A percentile compares a stretch with the other conserved stretches of the same genome.
phyloP scores from a whole-genome alignment of 2,113 vertebrate species.

The Hemiprocne comata region DNA sequence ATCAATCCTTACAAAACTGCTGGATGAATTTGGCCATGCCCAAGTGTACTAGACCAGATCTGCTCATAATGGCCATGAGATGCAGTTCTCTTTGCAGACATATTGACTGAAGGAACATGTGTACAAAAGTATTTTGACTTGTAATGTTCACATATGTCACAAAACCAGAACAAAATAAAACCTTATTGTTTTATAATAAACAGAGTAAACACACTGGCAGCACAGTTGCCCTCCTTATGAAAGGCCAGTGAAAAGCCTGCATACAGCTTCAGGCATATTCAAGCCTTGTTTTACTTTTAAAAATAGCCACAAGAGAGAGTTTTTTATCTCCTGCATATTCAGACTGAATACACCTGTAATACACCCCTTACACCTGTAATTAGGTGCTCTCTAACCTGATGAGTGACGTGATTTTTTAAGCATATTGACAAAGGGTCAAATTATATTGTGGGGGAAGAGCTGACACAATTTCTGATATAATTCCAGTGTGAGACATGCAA shows the following conservation, averaged over 20 bases:
- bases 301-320: not conserved
- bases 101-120: not conserved
- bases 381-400: not conserved
- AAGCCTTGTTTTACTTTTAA: not conserved
- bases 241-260: not conserved
- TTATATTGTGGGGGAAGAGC: not conserved
- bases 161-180: not conserved
- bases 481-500: not conserved
- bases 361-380: not conserved
- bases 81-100: fast-evolving
- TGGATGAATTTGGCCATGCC: not conserved
- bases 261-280: not conserved
- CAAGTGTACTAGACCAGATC: not conserved
- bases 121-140: not conserved
- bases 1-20: not conserved
- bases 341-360: not conserved
- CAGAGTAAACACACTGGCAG: not conserved
- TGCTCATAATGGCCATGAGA: not conserved
- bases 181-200: not conserved
- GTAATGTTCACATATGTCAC: not conserved
- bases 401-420: not conserved
- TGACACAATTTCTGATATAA: not conserved
- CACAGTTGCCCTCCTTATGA: not conserved
- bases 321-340: not conserved
- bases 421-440: not conserved